These are phyloP conservation scores for Gallinago paraguaiae DNA, from an alignment of 2,113 vertebrate genomes.

Conservation along the genomic window DNA sequence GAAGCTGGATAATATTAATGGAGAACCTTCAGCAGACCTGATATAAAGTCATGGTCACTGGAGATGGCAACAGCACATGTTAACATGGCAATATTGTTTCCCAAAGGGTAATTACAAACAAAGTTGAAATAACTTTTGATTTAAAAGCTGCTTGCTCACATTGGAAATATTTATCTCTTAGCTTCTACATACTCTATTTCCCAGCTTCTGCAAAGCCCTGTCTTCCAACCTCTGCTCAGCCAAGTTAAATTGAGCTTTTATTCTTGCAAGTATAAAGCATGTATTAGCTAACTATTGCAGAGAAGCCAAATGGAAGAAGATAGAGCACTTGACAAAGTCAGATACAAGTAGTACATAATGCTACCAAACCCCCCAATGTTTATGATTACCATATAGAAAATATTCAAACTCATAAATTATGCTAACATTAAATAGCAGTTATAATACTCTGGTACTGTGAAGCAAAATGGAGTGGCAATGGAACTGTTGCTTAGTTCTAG, in stretches of 20 bases:
- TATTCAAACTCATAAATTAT: neutral
- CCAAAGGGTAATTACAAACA: neutral
- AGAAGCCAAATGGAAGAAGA: neutral
- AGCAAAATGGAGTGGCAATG: neutral
- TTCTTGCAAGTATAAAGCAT: neutral
- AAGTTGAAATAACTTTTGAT: neutral
- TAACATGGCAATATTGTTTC: neutral
- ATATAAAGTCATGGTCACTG: neutral
- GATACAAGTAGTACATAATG: neutral
- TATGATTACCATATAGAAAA: neutral
- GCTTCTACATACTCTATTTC: neutral
- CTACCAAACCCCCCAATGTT: neutral
- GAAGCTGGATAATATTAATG: neutral
- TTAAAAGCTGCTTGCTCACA: neutral
- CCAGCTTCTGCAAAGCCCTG: neutral
- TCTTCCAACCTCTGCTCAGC: neutral
- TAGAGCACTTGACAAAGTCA: neutral
- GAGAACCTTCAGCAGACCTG: neutral
- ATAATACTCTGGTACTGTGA: neutral
- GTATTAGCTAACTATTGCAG: neutral
- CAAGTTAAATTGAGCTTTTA: neutral
- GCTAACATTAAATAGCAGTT: neutral
- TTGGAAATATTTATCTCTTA: neutral
- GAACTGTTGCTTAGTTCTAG: neutral
- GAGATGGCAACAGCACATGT: neutral